Evolutionary conservation across 2,797 vertebrate genomes (phyloP), one percentile per base, ranked within the genome.

Genomic region (Salarias fasciatus): DNA sequence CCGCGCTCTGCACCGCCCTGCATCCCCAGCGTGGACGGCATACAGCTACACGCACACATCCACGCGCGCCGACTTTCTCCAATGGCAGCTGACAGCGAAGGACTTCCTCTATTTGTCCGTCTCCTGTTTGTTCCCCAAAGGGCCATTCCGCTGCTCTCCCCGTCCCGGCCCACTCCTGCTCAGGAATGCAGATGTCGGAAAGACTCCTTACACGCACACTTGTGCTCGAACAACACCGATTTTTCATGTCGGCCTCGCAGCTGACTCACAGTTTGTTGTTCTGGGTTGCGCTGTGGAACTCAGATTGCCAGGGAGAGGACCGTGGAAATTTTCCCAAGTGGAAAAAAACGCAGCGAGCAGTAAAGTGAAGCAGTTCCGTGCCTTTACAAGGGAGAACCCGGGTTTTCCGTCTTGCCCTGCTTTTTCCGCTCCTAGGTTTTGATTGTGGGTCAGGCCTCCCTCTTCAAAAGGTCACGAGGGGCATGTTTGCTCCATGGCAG

Each of bases 181-280:
- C 64, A 79, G 76, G 77, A 85, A 86, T 78, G 64, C 71, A 84
- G 75, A 83, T 65, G 69, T 79, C 55, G 52, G 80, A 84, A 84
- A 82, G 63, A 72, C 76, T 85, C 56, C 53, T 62, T 52, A 42
- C 44, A 53, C 6, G 8, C 71, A 57, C 61, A 43, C 10, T 44
- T 24, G 37, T 38, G 35, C 11, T 33, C 37, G 30, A 9, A 14
- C 53, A 52, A 43, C 40, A 1, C 53, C 69, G 44, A 56, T 42
- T 59, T 62, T 65, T 63, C 59, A 66, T 44, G 63, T 70, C 62
- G 38, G 45, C 72, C 55, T 68, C 57, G 56, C 82, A 83, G 77
- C 83, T 89, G 86, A 91, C 83, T 88, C 84, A 88, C 67, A 77
- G 72, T 77, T 69, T 82, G 84, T 85, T 85, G 78, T 65, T 80